A percentile compares a stretch with the other conserved stretches of the same genome.
phyloP scores from a whole-genome alignment of 2,113 vertebrate genomes.

The Anthoscopus minutus region DNA sequence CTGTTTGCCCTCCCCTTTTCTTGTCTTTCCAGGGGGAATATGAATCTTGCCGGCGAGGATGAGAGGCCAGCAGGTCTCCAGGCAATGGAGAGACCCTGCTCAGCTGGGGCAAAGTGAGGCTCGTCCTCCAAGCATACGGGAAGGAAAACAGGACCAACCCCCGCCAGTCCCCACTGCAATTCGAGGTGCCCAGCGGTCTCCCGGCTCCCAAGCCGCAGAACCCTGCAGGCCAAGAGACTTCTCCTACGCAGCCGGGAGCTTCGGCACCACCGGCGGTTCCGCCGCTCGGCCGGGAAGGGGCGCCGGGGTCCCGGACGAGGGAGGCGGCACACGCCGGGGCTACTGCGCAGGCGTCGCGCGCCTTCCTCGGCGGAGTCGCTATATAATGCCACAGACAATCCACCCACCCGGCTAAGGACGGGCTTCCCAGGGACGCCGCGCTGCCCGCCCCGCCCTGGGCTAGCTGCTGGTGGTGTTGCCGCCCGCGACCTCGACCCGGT shows the following conservation, averaged over 20 bases:
- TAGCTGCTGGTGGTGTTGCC: neutral
- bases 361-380: neutral
- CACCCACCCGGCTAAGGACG: neutral
- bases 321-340: neutral
- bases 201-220: neutral
- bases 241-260: neutral
- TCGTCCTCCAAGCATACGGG: neutral
- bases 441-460: neutral
- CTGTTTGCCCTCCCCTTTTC: neutral
- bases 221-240: fast-evolving
- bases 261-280: fast-evolving
- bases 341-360: neutral
- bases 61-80: neutral
- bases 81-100: too few relatives aligned
- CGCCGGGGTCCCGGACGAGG: neutral
- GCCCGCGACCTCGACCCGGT: neutral
- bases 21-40: fast-evolving
- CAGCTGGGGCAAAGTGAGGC: neutral
- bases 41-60: neutral
- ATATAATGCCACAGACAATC: neutral
- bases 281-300: too few relatives aligned
- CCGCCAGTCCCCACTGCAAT: fast-evolving
- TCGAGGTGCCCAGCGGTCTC: fast-evolving
- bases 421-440: neutral
- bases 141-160: neutral